phyloP scores from a whole-genome alignment of 2,888 invertebrate genomes.

The Teinopalpus imperialis region DNA sequence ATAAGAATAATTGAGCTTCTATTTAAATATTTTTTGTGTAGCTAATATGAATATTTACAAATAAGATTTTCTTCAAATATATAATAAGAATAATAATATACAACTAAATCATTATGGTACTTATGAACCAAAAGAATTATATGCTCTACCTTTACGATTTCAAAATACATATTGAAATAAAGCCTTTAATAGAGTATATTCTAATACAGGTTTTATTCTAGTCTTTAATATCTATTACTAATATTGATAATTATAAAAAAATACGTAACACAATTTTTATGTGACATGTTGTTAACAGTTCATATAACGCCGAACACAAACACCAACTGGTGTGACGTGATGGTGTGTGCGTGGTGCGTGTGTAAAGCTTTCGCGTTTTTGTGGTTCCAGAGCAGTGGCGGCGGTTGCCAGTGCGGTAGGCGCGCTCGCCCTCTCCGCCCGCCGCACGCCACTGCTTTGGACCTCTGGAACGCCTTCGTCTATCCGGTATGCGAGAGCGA shows the following conservation, averaged over 20 bases:
- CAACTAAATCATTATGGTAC: too few species aligned
- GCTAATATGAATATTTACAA: too few species aligned
- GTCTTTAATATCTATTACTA: too few species aligned
- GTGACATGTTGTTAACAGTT: constrained; percentile 26
- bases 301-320: constrained; percentile 22
- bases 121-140: too few species aligned
- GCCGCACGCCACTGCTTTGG: constrained; percentile 87
- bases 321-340: constrained; percentile 31
- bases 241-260: not conserved
- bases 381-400: constrained; percentile 83
- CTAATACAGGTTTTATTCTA: too few species aligned
- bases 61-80: too few species aligned
- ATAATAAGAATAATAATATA: too few species aligned
- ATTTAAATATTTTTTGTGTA: too few species aligned
- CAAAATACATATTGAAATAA: too few species aligned
- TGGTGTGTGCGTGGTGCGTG: constrained; percentile 48
- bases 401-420: constrained; percentile 80
- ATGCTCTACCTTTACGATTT: too few species aligned
- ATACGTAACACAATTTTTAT: constrained; percentile 12
- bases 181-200: too few species aligned
- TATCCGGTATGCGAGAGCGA: constrained; percentile 84
- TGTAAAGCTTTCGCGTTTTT: constrained; percentile 72
- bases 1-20: too few species aligned
- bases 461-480: constrained; percentile 85
- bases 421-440: constrained; percentile 84